These are phyloP conservation scores for Morus bassanus DNA, from an alignment of 2,797 vertebrate species.

Conservation along the genomic window DNA sequence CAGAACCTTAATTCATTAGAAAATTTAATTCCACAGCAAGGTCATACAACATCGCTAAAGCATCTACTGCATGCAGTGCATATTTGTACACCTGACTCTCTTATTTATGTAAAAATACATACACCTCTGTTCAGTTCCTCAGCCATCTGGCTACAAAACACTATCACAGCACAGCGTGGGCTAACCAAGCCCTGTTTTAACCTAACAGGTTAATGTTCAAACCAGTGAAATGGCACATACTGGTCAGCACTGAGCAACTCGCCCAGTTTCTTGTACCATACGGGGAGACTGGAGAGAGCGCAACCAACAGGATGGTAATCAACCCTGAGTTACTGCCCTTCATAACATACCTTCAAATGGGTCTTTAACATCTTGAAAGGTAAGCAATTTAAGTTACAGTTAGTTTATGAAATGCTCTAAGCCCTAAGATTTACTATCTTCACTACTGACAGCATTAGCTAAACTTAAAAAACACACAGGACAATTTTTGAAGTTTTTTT, in stretches of 20 bases:
- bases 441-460: background rate
- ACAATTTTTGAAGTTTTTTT: background rate
- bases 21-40: background rate
- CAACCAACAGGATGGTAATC: background rate
- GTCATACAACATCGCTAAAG: background rate
- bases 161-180: background rate
- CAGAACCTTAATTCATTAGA: background rate
- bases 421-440: background rate
- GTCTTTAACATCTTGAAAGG: background rate
- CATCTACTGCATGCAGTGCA: background rate
- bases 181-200: background rate
- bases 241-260: background rate
- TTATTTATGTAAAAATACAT: background rate
- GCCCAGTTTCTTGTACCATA: background rate
- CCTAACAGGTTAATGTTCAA: background rate
- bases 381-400: background rate
- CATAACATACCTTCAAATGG: background rate
- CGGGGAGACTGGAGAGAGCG: background rate
- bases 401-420: background rate
- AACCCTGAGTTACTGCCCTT: background rate
- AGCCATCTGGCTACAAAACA: background rate
- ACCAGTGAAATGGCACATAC: accelerated
- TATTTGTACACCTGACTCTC: background rate
- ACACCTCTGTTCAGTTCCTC: background rate
- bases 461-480: background rate